Evolutionary conservation across 2,113 vertebrate genomes (phyloP).

Genomic region (Epinephelus fuscoguttatus): DNA sequence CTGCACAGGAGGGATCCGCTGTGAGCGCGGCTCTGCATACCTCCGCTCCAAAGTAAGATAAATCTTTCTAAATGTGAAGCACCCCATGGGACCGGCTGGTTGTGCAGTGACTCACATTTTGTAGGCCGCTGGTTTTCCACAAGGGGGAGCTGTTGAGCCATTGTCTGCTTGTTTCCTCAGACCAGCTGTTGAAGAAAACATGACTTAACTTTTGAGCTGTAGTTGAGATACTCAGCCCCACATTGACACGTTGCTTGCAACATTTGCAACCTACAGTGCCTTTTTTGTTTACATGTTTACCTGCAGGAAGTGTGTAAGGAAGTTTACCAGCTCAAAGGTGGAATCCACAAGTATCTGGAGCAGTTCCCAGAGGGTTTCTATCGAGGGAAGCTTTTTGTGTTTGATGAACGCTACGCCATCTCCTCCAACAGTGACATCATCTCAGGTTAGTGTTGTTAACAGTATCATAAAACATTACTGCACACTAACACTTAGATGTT

Average conservation of each 20-base stretch:
- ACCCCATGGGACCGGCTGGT: too few relatives aligned
- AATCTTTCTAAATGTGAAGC: background rate
- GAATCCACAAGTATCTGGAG: constrained; percentile 97
- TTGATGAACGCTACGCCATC: constrained; percentile 96
- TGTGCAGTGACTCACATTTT: background rate
- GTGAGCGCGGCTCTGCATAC: constrained; percentile 96
- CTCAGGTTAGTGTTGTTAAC: constrained; percentile 85
- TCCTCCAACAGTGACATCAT: constrained; percentile 90
- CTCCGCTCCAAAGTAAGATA: constrained; percentile 91
- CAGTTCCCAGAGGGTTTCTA: constrained; percentile 95
- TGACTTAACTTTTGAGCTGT: too few relatives aligned
- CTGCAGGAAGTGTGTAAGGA: constrained; percentile 92
- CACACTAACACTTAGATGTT: background rate
- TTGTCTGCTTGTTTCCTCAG: background rate
- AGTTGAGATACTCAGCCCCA: background rate
- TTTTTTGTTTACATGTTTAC: background rate
- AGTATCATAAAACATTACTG: background rate
- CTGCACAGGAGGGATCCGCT: constrained; percentile 97
- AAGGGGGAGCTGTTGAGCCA: background rate
- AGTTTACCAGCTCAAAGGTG: constrained; percentile 96
- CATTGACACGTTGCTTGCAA: background rate
- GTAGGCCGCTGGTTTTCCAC: background rate
- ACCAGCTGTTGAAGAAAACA: background rate
- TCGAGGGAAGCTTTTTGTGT: constrained; percentile 96
- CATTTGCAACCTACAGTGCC: background rate